phyloP scores from a whole-genome alignment of 2,888 invertebrate genomes.

The Onchidella celtica region DNA sequence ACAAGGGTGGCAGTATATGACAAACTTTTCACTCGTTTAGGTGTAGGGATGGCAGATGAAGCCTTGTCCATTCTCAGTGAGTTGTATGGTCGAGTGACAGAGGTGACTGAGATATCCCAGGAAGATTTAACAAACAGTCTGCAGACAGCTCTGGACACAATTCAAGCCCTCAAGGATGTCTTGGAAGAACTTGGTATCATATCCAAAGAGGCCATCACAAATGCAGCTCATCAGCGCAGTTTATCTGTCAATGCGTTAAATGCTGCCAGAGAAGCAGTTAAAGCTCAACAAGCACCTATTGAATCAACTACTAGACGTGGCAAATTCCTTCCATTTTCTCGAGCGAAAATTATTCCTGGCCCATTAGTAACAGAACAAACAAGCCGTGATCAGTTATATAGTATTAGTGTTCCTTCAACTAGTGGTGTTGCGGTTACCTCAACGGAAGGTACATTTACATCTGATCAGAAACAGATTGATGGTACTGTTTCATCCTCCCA shows the following conservation, averaged over 20 bases:
- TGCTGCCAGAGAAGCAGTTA: constrained; percentile 21
- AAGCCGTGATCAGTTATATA: not conserved
- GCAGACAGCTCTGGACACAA: constrained; percentile 49
- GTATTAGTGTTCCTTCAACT: not conserved
- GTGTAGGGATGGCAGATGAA: constrained; percentile 50
- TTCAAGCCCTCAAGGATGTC: constrained; percentile 50
- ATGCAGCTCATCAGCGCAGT: constrained; percentile 44
- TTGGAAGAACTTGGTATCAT: constrained; percentile 48
- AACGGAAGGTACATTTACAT: not conserved
- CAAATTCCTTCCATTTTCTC: constrained; percentile 42
- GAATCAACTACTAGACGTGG: not conserved
- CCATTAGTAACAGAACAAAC: not conserved
- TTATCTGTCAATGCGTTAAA: constrained; percentile 33
- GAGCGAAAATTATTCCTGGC: not conserved
- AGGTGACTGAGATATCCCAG: constrained; percentile 50
- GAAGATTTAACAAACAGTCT: constrained; percentile 44
- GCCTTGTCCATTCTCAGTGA: constrained; percentile 42
- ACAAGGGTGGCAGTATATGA: constrained; percentile 46
- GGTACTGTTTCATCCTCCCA: not conserved
- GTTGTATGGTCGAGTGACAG: constrained; percentile 41
- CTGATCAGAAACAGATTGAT: not conserved
- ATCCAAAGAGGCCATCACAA: constrained; percentile 42
- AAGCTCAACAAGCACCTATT: not conserved
- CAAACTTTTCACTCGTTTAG: constrained; percentile 45
- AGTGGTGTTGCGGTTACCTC: not conserved